Percentiles rank a stretch among this genome's conserved stretches.
Evolutionary conservation across 2,113 vertebrate species (phyloP).

Genomic region (Dermatemys mawii): DNA sequence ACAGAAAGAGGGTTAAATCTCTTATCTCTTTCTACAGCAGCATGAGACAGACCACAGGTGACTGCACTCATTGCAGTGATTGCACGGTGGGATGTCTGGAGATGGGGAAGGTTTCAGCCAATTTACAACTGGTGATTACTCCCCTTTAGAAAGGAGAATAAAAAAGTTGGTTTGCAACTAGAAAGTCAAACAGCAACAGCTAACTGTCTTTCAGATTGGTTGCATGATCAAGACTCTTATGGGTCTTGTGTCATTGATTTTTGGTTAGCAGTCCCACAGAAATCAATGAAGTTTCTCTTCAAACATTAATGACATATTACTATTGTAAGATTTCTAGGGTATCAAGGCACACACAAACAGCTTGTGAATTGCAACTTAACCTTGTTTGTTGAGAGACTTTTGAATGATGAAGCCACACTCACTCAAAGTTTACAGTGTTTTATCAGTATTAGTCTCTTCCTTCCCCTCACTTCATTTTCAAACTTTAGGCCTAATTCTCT

Average conservation of each 20-base stretch:
- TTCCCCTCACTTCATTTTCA: neutral
- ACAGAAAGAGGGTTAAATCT: neutral
- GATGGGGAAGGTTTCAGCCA: neutral
- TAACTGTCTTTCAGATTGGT: neutral
- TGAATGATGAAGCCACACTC: neutral
- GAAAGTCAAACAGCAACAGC: conserved; percentile 8
- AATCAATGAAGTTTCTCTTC: conserved; percentile 22
- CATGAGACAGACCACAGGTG: neutral
- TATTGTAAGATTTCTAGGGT: neutral
- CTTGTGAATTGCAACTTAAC: neutral
- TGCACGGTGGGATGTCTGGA: neutral
- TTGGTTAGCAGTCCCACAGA: conserved; percentile 21
- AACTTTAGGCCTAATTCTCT: neutral
- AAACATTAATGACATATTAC: neutral
- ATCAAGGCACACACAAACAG: neutral
- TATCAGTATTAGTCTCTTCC: neutral
- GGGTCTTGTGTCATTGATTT: conserved; percentile 15
- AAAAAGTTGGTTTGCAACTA: neutral
- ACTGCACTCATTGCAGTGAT: neutral
- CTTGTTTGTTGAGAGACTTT: neutral
- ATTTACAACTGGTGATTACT: neutral
- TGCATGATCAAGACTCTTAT: neutral
- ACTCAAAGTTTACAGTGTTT: neutral
- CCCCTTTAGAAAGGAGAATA: neutral
- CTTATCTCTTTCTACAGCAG: neutral